Base-by-base conservation (phyloP, 2,113 vertebrate species). In the Strix uralensis region DNA sequence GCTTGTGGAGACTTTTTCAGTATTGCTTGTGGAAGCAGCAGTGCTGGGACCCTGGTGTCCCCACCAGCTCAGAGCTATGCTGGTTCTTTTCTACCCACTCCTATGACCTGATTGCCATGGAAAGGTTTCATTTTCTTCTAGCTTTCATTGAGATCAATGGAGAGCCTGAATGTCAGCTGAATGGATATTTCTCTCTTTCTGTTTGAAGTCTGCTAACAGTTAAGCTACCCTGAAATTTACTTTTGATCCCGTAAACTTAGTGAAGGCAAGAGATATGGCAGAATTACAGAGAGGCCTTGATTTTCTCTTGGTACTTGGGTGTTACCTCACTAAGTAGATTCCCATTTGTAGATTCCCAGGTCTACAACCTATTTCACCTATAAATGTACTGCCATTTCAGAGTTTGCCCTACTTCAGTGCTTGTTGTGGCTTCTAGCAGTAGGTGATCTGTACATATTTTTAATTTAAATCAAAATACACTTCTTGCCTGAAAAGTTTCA, bases 151-250 rank as follows among this genome's bases (percentile, higher is more conserved):
- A 61, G 51, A 81, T 66, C 63, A 32, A 1, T 10, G 40, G 40
- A 70, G 7, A 86, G 12, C 44, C 55, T 78, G 54, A 69, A 61
- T 15, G 54, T 54, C 16, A 52, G 29, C 66, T 80, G 62, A 85
- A 80, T 10, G 40, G 46, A 23, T 66, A 32, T 59, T 49, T 78
- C 18, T 75, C 20, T 38, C 62, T 82, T 88, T 73, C 73, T 93
- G 13, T 81, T 75, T 90, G 66, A 88, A 70, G 42, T 65, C 86
- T 92, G 40, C 34, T 71, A 47, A 29, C 34, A 46, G 63, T 63
- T 93, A 90, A 95, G 75, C 83, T 88, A 88, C 42, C 75, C 88
- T 88, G 71, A 92, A 88, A 90, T 67, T 83, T 88, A 83, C 82
- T 62, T 88, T 86, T 78, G 80, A 90, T 88, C 72, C 71, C 88